A percentile compares a stretch with the other conserved stretches of the same genome.
Evolutionary conservation across 2,888 invertebrate species (phyloP).

Genomic region (Andrena chrysosceles): DNA sequence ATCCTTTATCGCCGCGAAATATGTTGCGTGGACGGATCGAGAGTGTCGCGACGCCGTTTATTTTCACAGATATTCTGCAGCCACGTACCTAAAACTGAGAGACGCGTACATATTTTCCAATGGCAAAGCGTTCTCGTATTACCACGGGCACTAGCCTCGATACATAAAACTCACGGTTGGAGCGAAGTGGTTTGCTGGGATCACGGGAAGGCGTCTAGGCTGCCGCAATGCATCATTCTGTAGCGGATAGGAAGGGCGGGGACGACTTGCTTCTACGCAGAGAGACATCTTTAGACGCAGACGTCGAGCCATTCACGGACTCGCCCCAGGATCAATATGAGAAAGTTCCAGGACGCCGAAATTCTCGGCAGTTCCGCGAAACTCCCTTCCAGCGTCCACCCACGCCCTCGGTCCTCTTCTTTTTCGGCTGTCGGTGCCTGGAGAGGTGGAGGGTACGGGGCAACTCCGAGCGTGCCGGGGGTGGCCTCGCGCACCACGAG

Average conservation of each 20-base stretch:
- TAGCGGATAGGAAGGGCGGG: slow-evolving; percentile 38
- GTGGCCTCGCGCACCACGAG: slow-evolving; percentile 17
- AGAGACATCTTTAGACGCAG: slow-evolving; percentile 63
- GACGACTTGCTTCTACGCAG: slow-evolving; percentile 48
- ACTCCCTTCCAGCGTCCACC: slow-evolving; percentile 31
- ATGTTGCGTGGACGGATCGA: background rate
- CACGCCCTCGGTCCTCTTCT: slow-evolving; percentile 26
- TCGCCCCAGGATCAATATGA: slow-evolving; percentile 66
- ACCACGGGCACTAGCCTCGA: no score
- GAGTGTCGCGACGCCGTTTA: background rate
- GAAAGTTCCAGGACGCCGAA: slow-evolving; percentile 57
- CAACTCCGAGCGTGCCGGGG: background rate
- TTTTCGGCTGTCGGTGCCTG: slow-evolving; percentile 16
- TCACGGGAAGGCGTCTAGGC: slow-evolving; percentile 41
- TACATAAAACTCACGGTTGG: background rate
- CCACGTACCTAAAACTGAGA: background rate
- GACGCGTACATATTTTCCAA: background rate
- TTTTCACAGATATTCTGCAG: background rate
- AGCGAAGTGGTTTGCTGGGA: slow-evolving; percentile 44
- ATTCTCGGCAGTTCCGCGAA: slow-evolving; percentile 49
- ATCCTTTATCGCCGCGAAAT: slow-evolving; percentile 5
- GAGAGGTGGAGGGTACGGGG: slow-evolving; percentile 17
- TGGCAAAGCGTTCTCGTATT: background rate
- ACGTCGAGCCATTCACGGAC: slow-evolving; percentile 63
- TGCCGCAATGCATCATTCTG: slow-evolving; percentile 74